Conservation (phyloP, 2,797 vertebrate genomes). For the Notamacropus eugenii region DNA sequence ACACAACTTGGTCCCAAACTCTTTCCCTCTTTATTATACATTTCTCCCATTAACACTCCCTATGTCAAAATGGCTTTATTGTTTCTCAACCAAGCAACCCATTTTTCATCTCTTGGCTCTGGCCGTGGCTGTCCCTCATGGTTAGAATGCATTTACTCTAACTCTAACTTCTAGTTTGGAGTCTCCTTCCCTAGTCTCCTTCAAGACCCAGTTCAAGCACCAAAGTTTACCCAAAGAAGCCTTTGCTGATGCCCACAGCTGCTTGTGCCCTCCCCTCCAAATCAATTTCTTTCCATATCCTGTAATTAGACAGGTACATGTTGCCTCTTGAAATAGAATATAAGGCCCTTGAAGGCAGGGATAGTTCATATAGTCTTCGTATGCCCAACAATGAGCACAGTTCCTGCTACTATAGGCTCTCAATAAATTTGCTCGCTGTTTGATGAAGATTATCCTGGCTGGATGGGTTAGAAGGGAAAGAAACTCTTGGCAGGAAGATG, state of each 20-base stretch:
- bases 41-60: too few species aligned
- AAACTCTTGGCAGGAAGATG: background rate
- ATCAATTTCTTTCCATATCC: background rate
- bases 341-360: background rate
- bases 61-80: too few species aligned
- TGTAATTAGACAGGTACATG: background rate
- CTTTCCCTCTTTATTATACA: too few species aligned
- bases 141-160: too few species aligned
- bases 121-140: too few species aligned
- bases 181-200: background rate
- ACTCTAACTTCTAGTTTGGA: too few species aligned
- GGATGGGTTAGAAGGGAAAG: background rate
- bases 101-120: too few species aligned
- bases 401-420: background rate
- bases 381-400: too few species aligned
- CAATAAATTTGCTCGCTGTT: background rate
- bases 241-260: background rate
- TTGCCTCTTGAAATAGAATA: background rate
- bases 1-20: background rate
- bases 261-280: background rate
- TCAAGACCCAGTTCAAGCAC: background rate
- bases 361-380: background rate
- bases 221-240: background rate
- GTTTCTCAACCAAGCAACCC: too few species aligned
- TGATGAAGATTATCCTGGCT: background rate